These are phyloP conservation scores for Hypercompe scribonia DNA, from an alignment of 2,888 invertebrate species.

Conservation along the genomic window DNA sequence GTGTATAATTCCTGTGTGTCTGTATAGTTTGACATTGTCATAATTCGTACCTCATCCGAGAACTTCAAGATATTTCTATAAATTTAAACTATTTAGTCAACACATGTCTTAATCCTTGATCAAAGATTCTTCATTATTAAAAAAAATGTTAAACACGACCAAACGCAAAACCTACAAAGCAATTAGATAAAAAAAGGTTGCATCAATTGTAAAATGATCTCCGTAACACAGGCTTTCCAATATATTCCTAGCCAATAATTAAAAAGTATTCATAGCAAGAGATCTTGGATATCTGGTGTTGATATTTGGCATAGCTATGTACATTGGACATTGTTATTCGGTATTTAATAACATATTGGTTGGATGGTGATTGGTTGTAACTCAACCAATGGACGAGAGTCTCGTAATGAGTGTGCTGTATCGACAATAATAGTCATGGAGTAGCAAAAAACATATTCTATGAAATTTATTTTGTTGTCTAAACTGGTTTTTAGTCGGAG, in stretches of 20 bases:
- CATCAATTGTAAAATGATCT: constrained; percentile 15
- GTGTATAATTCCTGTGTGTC: neutral
- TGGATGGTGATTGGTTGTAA: constrained; percentile 67
- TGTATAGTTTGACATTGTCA: neutral
- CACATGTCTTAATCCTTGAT: constrained; percentile 1
- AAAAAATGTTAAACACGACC: constrained; percentile 2
- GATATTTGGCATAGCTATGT: constrained; percentile 37
- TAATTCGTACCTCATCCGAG: neutral
- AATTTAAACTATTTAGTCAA: neutral
- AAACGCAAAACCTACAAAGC: constrained; percentile 9
- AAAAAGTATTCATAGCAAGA: constrained; percentile 42
- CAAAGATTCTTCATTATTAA: neutral
- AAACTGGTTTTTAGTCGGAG: constrained; percentile 29
- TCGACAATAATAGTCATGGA: constrained; percentile 61
- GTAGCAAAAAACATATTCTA: constrained; percentile 53
- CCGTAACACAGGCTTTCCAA: neutral
- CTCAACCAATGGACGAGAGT: constrained; percentile 72
- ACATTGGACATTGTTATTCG: constrained; percentile 60
- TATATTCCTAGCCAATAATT: constrained; percentile 38
- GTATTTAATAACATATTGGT: constrained; percentile 66
- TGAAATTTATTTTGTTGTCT: constrained; percentile 37
- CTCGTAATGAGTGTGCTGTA: constrained; percentile 67
- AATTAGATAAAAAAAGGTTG: constrained; percentile 11
- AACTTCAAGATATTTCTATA: neutral
- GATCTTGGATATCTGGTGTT: constrained; percentile 55